Evolutionary conservation across 2,797 vertebrate genomes (phyloP).

Genomic region (Zonotrichia albicollis): DNA sequence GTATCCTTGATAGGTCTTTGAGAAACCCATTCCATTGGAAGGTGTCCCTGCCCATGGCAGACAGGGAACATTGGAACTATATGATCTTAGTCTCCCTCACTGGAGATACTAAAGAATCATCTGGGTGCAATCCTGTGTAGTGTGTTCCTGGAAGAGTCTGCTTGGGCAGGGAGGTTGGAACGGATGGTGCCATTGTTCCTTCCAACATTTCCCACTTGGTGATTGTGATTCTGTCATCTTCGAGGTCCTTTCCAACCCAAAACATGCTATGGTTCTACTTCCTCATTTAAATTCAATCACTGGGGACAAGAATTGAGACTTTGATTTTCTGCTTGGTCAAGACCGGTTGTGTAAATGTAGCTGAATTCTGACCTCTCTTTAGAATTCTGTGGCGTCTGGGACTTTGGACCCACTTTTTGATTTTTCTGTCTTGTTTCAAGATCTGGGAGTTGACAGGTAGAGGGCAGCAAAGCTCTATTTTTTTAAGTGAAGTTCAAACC

Average conservation of each 20-base stretch:
- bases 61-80: not conserved
- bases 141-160: not conserved
- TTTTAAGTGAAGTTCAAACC: not conserved
- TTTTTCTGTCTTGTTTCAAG: not conserved
- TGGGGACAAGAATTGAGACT: not conserved
- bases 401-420: not conserved
- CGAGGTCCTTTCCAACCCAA: not conserved
- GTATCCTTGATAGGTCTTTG: not conserved
- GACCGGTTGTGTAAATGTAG: not conserved
- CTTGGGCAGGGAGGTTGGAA: not conserved
- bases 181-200: not conserved
- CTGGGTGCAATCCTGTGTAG: not conserved
- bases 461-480: constrained; percentile 73
- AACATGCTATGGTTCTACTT: not conserved
- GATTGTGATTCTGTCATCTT: not conserved
- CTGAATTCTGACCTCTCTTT: not conserved
- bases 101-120: not conserved
- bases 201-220: not conserved
- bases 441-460: constrained; percentile 50
- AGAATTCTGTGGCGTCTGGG: not conserved
- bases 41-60: not conserved
- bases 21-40: not conserved
- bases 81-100: not conserved
- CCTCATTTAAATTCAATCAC: not conserved
- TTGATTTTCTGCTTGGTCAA: not conserved